phyloP scores from a whole-genome alignment of 23 tunicate genomes.

The Trididemnum nubilum region DNA sequence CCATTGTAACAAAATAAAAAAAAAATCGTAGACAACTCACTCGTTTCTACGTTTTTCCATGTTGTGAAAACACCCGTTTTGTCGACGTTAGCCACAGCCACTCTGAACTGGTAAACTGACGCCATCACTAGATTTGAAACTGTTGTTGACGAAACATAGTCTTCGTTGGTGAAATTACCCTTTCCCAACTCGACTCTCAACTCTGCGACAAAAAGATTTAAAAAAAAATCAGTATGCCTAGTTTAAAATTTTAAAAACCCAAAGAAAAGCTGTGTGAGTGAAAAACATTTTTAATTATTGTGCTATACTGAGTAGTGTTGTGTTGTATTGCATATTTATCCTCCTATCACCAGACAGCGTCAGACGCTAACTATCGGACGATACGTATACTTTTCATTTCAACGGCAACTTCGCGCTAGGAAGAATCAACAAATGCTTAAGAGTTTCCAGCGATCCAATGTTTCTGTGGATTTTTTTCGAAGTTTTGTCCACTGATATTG shows the following conservation, averaged over 20 bases:
- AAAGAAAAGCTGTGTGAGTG: not conserved
- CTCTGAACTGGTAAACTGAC: constrained; percentile 56
- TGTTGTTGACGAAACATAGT: constrained; percentile 30
- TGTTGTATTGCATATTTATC: no score
- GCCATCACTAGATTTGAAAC: constrained; percentile 37
- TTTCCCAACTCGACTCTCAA: constrained; percentile 28
- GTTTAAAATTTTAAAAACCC: not conserved
- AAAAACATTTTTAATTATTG: not conserved
- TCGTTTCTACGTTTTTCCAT: constrained; percentile 63
- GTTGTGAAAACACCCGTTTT: constrained; percentile 50
- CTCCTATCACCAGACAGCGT: no score
- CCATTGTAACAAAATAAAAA: no score
- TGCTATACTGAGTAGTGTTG: no score
- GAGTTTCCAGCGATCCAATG: no score
- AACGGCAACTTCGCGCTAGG: no score
- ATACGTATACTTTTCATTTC: no score
- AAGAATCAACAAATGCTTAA: no score
- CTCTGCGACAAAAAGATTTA: constrained; percentile 28
- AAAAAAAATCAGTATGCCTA: not conserved
- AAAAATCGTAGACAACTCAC: constrained; percentile 37
- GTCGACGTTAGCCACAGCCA: constrained; percentile 56
- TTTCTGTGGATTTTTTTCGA: no score
- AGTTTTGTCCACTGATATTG: no score
- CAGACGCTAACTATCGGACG: no score
- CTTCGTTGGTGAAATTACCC: constrained; percentile 49